Conservation (phyloP, 2,113 vertebrate genomes). For the Pardalotus punctatus region DNA sequence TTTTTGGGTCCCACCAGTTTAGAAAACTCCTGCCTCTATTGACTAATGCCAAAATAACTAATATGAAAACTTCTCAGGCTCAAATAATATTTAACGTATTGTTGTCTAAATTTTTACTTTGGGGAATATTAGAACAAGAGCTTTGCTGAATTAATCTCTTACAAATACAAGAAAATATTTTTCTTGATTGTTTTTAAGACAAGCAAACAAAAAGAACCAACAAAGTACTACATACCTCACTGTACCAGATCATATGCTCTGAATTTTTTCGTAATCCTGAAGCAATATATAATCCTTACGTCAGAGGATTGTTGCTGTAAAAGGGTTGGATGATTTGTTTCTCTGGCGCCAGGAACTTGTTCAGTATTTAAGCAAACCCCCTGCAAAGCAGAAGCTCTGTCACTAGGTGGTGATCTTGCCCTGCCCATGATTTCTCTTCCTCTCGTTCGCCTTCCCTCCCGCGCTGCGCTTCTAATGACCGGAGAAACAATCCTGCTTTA, state of each 20-base stretch:
- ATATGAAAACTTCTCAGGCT: neutral
- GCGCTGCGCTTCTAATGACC: rapidly evolving
- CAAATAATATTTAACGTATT: neutral
- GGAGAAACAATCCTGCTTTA: neutral
- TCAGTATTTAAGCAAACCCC: rapidly evolving
- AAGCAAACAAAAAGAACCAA: neutral
- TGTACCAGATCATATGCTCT: neutral
- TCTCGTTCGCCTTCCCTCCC: neutral
- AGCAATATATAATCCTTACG: neutral
- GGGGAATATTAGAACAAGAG: neutral
- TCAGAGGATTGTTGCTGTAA: neutral
- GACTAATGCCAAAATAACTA: neutral
- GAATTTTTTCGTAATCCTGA: no score
- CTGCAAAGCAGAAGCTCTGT: neutral
- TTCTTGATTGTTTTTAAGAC: neutral
- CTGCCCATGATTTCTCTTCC: neutral
- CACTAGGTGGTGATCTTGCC: constrained; percentile 52
- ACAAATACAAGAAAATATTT: neutral
- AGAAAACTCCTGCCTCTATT: neutral
- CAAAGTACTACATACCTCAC: rapidly evolving
- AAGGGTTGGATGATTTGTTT: neutral
- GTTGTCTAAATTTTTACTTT: neutral
- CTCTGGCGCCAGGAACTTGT: no score
- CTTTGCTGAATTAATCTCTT: neutral
- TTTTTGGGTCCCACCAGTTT: neutral